A percentile compares a stretch with the other conserved stretches of the same genome.
phyloP scores from a whole-genome alignment of 1,140 invertebrate species.

The Megalonaias nervosa region DNA sequence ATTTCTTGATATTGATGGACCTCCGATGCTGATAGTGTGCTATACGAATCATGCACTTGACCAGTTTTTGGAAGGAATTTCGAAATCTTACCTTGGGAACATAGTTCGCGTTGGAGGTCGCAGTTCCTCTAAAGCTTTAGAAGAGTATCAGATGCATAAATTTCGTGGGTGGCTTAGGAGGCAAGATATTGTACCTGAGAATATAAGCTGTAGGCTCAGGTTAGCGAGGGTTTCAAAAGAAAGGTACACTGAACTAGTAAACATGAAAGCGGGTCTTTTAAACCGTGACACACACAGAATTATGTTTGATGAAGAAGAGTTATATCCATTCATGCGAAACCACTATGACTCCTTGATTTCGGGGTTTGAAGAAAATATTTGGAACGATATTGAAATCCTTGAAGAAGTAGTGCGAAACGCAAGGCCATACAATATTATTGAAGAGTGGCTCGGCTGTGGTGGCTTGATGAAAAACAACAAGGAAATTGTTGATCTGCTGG shows the following conservation, averaged over 20 bases:
- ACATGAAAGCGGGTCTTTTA: conserved; percentile 33
- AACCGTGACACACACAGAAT: conserved; percentile 45
- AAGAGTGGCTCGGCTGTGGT: no score
- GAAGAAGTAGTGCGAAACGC: no score
- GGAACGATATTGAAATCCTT: no score
- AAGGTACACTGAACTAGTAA: conserved; percentile 39
- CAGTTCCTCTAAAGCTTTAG: conserved; percentile 73
- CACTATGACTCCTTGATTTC: conserved; percentile 24
- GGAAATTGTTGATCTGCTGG: no score
- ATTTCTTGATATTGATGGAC: background rate
- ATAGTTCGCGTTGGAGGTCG: conserved; percentile 83
- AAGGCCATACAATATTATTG: no score
- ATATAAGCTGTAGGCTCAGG: conserved; percentile 34
- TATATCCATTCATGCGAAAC: conserved; percentile 35
- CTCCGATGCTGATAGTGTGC: conserved; percentile 85
- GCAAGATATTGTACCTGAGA: conserved; percentile 31
- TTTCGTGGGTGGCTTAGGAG: conserved; percentile 38
- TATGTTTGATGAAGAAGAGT: conserved; percentile 48
- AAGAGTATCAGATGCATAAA: conserved; percentile 39
- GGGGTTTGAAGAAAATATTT: conserved; percentile 9
- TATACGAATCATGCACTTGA: conserved; percentile 92
- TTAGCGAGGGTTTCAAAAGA: conserved; percentile 36
- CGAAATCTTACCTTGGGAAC: conserved; percentile 39
- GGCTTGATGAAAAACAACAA: conserved; percentile 54
- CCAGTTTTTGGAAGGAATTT: conserved; percentile 84